A percentile compares a stretch with the other conserved stretches of the same genome.
phyloP scores from a whole-genome alignment of 2,113 vertebrate species.

The Nanorana parkeri region DNA sequence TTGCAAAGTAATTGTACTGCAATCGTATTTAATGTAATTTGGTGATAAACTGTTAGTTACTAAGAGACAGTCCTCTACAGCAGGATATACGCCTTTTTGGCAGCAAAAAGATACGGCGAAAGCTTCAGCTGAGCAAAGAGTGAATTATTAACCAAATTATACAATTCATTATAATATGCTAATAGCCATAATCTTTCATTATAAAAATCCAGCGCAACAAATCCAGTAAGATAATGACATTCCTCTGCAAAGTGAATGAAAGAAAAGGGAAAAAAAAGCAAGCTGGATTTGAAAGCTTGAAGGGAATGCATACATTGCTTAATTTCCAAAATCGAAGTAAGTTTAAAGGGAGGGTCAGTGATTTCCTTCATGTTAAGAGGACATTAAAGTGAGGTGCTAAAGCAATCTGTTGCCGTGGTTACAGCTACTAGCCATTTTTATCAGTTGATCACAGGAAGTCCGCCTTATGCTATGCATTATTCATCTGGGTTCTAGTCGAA shows the following conservation, averaged over 20 bases:
- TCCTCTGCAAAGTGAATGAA: background rate
- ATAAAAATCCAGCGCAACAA: background rate
- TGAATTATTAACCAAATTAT: background rate
- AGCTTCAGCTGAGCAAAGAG: background rate
- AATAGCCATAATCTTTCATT: background rate
- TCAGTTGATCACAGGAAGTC: slow-evolving; percentile 76
- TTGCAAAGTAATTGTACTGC: background rate
- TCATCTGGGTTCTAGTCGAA: slow-evolving; percentile 76
- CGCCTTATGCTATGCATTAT: slow-evolving; percentile 78
- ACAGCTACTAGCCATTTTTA: slow-evolving; percentile 78
- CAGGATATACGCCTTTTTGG: background rate
- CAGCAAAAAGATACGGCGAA: background rate
- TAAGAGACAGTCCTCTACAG: background rate
- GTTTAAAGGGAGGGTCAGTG: slow-evolving; percentile 67
- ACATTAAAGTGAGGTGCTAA: slow-evolving; percentile 71
- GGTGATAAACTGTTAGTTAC: too few relatives aligned
- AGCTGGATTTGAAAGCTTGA: slow-evolving; percentile 19
- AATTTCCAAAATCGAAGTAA: slow-evolving; percentile 61
- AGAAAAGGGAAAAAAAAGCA: background rate
- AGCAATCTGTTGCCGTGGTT: slow-evolving; percentile 83
- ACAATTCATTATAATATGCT: background rate
- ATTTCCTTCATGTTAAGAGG: slow-evolving; percentile 69
- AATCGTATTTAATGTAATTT: background rate
- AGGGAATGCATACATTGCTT: slow-evolving; percentile 45
- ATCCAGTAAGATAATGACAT: background rate